phyloP scores from a whole-genome alignment of 2,113 vertebrate species.

The Etheostoma spectabile region DNA sequence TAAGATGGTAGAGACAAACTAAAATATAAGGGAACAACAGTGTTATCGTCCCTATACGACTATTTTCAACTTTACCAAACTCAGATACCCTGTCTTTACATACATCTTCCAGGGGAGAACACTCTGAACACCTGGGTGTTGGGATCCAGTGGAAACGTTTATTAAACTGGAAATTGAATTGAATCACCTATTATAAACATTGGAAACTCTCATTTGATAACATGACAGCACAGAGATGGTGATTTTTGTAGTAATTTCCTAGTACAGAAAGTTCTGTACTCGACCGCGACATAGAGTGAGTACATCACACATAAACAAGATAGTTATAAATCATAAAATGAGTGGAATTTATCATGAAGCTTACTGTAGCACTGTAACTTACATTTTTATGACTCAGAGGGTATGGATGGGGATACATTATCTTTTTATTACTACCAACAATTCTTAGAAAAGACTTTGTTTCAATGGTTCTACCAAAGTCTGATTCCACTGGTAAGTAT shows the following conservation, averaged over 20 bases:
- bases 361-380: not conserved
- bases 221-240: not conserved
- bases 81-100: not conserved
- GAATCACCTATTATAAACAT: conserved; percentile 1
- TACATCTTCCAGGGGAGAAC: not conserved
- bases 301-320: not conserved
- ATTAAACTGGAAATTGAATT: conserved; percentile 20
- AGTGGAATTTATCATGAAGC: not conserved
- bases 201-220: not conserved
- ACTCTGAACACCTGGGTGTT: conserved; percentile 6
- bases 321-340: not conserved
- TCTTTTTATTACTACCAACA: not conserved
- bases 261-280: not conserved
- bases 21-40: not conserved
- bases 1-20: not conserved
- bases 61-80: not conserved
- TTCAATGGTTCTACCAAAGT: not conserved
- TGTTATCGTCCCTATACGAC: not conserved
- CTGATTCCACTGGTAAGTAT: not conserved
- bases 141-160: not conserved
- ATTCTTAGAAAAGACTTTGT: not conserved
- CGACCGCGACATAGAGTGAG: not conserved
- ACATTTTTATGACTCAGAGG: not conserved
- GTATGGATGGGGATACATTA: not conserved
- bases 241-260: not conserved